Base-by-base conservation (phyloP, 2,113 vertebrate species). In the Syngnathus typhle region DNA sequence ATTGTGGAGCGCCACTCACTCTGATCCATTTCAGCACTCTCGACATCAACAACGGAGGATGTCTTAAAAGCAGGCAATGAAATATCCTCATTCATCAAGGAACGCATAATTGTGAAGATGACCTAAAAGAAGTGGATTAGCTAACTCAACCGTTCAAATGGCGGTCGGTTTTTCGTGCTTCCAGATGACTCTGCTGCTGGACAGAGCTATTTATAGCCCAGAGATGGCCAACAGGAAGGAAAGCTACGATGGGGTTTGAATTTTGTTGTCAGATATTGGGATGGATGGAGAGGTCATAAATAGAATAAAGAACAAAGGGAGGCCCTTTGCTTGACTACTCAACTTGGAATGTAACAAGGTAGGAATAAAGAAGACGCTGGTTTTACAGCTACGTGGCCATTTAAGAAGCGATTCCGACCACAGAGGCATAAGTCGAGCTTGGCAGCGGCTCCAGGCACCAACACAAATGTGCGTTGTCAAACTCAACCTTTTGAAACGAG, bases 401-500 rank as follows among this genome's bases (percentile, higher is more conserved):
- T 76, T 72, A 63, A 71, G 32, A 54, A 55, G 59, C 70, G 70
- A 74, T 80, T 58, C 72, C 64, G 72, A 60, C 71, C 70, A 68
- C 49, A 75, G 77, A 79, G 67, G 52, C 70, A 71, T 73, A 77
- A 82, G 71, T 82, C 80, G 79, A 71, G 83, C 68, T 71, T 77
- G 75, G 73, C 74, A 75, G 68, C 10, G 59, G 60, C 75, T 79
- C 63, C 70, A 36, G 62, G 47, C 72, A 81, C 66, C 44, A 60
- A 84, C 83, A 88, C 83, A 89, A 80, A 68, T 79, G 80, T 70
- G 27, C 74, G 75, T 75, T 85, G 74, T 86, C 75, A 82, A 65
- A 27, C 61, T 70, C 76, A 77, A 75, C 70, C 73, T 88, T 58
- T 82, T 78, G 75, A 87, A 88, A 82, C 84, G 80, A 59, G 69